A percentile compares a stretch with the other conserved stretches of the same genome.
Evolutionary conservation across 2,888 invertebrate genomes (phyloP).

Genomic region (Eupeodes luniger): DNA sequence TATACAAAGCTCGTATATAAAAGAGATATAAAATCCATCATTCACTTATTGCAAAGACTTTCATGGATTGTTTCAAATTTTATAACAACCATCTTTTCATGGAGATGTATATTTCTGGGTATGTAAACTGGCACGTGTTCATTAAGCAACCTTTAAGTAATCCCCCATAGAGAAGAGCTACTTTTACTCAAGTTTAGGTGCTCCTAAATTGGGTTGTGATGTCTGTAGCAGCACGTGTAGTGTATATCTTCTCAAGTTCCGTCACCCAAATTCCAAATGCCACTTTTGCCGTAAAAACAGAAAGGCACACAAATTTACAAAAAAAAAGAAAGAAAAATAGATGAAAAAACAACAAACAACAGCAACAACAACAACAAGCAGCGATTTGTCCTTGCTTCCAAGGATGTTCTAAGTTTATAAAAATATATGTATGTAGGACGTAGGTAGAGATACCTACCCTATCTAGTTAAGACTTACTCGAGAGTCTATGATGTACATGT

Average conservation of each 20-base stretch:
- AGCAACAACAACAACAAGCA: conserved; percentile 33
- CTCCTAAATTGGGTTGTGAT: conserved; percentile 38
- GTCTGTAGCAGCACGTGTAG: conserved; percentile 45
- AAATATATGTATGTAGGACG: too few species aligned
- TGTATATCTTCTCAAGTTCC: conserved; percentile 31
- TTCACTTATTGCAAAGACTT: conserved; percentile 28
- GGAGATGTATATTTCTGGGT: too few species aligned
- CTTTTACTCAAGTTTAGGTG: conserved; percentile 29
- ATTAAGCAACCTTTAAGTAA: conserved; percentile 39
- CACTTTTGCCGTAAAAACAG: conserved; percentile 25
- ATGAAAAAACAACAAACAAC: conserved; percentile 1
- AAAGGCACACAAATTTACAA: not conserved
- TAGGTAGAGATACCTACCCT: conserved; percentile 6
- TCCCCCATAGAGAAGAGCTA: conserved; percentile 12
- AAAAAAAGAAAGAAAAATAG: conserved; percentile 14
- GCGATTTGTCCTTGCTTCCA: conserved; percentile 67
- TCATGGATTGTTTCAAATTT: conserved; percentile 21
- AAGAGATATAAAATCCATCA: conserved; percentile 20
- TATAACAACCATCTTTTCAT: not conserved
- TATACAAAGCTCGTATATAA: not conserved
- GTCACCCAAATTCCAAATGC: conserved; percentile 61
- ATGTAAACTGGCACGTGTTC: conserved; percentile 19
- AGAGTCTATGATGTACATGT: conserved; percentile 18
- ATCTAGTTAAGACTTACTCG: conserved; percentile 48
- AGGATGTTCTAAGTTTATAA: conserved; percentile 72